Base-by-base conservation (phyloP, 1,140 invertebrate genomes). In the Mactra quadrangularis region DNA sequence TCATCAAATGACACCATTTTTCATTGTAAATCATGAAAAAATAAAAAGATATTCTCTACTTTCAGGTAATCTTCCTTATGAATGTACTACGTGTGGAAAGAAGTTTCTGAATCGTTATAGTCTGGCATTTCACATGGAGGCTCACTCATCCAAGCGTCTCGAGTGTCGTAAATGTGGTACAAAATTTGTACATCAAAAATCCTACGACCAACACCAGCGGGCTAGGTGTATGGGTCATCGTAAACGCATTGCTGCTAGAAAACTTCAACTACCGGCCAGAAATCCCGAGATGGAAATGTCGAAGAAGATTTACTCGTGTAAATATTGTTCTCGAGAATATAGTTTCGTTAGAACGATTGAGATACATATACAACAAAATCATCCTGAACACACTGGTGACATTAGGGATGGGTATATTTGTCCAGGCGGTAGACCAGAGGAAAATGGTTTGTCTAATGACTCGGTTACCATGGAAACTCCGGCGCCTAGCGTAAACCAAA, bases 121-220 rank as follows among this genome's bases (percentile, higher is more conserved):
- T 15, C 68, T 82, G 9, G 27, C 22, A 3, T 75, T 74, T 31
- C 79, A 82, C 41, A 74, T 75, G 70, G 79, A 82, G 33, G n/a
- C 70, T 2, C 79, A 82, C 45, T 53, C 38, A 6, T 62, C 57
- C 38, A 75, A 75, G 22, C 68, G 70, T 47, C 59, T 74, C 6
- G 71, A 82, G 35, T 82, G 79, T 29, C 29, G 31, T 11, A 82
- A 82, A 62, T 82, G 79, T 45, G 71, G 71, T n/a, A 75, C 79
- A 1, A 82, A 82, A 59, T 82, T 82, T 55, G 70, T 82, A 17
- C 79, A 82, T 25, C 79, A 82, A 38, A 57, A 60, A 29, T 82
- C 79, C 1, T 82, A 82, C 47, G 79, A 82, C 25, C 53, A 82
- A 13, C 79, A 82, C 27, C 55, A 62, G 50, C 31, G 52, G 31